A percentile compares a stretch with the other conserved stretches of the same genome.
Conservation (phyloP, 2,113 vertebrate genomes). For the Hemichromis elongatus region DNA sequence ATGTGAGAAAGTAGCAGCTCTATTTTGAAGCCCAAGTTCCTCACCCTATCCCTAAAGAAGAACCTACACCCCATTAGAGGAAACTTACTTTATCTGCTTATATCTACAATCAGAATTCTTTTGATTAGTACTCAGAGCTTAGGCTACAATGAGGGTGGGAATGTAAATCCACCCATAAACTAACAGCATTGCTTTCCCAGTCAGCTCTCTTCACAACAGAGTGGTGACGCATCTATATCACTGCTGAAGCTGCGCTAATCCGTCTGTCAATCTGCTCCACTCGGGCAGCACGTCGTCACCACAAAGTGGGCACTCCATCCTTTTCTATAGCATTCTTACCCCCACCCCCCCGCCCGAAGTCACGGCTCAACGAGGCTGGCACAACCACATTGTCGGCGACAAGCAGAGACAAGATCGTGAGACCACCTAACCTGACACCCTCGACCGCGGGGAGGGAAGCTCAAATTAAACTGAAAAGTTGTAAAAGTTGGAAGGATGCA, state of each 20-base stretch:
- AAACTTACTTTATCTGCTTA: neutral
- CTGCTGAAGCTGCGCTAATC: neutral
- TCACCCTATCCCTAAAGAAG: neutral
- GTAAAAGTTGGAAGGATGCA: neutral
- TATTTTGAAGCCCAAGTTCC: neutral
- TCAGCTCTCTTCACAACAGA: neutral
- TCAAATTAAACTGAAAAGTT: neutral
- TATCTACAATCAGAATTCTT: neutral
- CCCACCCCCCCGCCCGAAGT: neutral
- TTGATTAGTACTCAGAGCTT: neutral
- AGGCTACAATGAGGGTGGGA: neutral
- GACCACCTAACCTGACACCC: neutral
- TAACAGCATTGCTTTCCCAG: neutral
- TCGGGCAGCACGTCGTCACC: no score
- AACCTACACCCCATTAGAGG: neutral
- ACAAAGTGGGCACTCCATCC: neutral
- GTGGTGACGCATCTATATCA: neutral
- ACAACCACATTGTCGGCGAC: neutral
- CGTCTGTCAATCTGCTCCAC: neutral
- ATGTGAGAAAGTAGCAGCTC: neutral
- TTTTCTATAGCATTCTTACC: neutral
- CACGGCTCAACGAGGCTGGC: neutral
- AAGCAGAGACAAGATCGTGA: neutral
- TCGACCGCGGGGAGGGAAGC: neutral
- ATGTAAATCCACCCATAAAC: neutral